These are phyloP conservation scores for Habropoda laboriosa DNA, from an alignment of 1,140 invertebrate genomes.

Conservation along the genomic window DNA sequence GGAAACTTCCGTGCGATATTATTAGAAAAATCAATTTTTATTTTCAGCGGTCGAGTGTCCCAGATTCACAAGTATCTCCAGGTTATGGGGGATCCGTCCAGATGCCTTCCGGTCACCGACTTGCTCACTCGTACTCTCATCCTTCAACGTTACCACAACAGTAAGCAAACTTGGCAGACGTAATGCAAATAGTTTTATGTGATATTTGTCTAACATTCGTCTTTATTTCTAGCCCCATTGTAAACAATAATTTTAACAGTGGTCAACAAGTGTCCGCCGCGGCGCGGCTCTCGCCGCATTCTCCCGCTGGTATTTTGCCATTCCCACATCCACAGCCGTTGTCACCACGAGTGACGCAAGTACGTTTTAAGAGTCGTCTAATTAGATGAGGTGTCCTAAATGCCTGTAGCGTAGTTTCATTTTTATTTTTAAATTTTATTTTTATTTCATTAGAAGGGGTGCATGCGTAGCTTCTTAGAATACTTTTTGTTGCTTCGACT, in stretches of 20 bases:
- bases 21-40: not conserved
- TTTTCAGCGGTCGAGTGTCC: conserved; percentile 85
- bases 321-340: conserved; percentile 80
- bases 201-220: not conserved
- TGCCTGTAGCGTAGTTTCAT: conserved; percentile 37
- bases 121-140: conserved; percentile 80
- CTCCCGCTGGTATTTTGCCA: conserved; percentile 76
- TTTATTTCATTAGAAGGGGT: not conserved
- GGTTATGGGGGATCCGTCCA: conserved; percentile 83
- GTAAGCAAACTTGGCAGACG: conserved; percentile 62
- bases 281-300: conserved; percentile 79
- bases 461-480: not conserved
- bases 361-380: conserved; percentile 61
- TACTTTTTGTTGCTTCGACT: not conserved
- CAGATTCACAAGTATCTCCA: conserved; percentile 88
- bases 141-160: conserved; percentile 79
- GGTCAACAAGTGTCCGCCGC: conserved; percentile 78
- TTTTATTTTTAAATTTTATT: conserved; percentile 44
- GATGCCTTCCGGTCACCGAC: conserved; percentile 80
- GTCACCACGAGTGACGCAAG: conserved; percentile 79
- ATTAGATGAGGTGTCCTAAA: conserved; percentile 44
- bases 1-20: not conserved
- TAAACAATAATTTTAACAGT: conserved; percentile 79
- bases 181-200: not conserved
- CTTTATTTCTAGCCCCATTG: conserved; percentile 71